These are phyloP conservation scores for Myxocyprinus asiaticus DNA, from an alignment of 2,113 vertebrate species.

Conservation along the genomic window DNA sequence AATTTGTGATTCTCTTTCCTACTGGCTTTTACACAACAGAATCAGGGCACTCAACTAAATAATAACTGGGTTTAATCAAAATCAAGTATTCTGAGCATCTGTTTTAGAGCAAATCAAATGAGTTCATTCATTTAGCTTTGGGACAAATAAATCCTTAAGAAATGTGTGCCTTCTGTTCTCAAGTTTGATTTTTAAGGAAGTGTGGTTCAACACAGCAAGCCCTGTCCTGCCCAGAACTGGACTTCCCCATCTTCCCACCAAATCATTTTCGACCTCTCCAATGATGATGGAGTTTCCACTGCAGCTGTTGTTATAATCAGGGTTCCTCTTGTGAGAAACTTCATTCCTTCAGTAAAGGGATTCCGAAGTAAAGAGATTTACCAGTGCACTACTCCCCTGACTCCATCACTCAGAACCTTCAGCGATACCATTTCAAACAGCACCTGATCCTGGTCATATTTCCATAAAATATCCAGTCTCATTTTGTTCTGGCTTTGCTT, in stretches of 20 bases:
- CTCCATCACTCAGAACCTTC: slow-evolving; percentile 64
- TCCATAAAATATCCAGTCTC: slow-evolving; percentile 49
- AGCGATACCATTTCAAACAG: slow-evolving; percentile 52
- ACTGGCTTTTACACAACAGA: background rate
- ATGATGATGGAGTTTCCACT: slow-evolving; percentile 45
- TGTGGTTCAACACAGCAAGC: slow-evolving; percentile 29
- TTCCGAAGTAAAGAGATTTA: slow-evolving; percentile 64
- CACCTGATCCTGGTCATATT: slow-evolving; percentile 58
- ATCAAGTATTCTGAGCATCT: slow-evolving; percentile 6
- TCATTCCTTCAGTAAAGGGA: slow-evolving; percentile 60
- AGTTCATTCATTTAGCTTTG: slow-evolving; percentile 54
- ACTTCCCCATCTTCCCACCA: slow-evolving; percentile 57
- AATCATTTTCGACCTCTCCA: slow-evolving; percentile 35
- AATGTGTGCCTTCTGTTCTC: too few species aligned
- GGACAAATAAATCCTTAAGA: slow-evolving; percentile 35
- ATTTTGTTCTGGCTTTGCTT: slow-evolving; percentile 58
- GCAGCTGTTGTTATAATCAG: slow-evolving; percentile 46
- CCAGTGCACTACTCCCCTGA: slow-evolving; percentile 53
- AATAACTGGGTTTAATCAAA: slow-evolving; percentile 19
- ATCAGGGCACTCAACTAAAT: background rate
- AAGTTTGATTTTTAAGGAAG: background rate
- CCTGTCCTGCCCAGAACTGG: slow-evolving; percentile 40
- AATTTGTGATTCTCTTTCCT: background rate
- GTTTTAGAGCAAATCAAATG: slow-evolving; percentile 35
- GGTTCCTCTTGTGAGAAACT: slow-evolving; percentile 48